These are phyloP conservation scores for Caenorhabditis latens DNA, from an alignment of 1,140 invertebrate genomes.

Conservation along the genomic window DNA sequence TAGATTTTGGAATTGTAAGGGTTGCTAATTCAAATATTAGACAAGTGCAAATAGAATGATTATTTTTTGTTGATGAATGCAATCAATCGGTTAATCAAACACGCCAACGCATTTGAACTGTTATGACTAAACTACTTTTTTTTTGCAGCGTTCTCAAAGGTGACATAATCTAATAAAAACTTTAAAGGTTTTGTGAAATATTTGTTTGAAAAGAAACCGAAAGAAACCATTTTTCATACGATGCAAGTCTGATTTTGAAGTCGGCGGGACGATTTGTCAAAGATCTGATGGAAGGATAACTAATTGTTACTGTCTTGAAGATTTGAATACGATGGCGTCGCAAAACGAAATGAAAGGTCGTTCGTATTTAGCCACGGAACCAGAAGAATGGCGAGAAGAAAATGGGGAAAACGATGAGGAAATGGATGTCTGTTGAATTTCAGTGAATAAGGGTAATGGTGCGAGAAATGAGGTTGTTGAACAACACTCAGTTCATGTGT, in stretches of 20 bases:
- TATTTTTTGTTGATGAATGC: background rate
- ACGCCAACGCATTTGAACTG: too few species aligned
- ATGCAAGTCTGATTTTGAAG: background rate
- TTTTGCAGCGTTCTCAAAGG: too few species aligned
- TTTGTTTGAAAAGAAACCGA: too few species aligned
- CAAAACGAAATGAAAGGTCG: background rate
- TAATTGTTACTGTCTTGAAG: constrained; percentile 1
- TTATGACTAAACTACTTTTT: too few species aligned
- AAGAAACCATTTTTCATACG: too few species aligned
- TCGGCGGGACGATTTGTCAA: constrained; percentile 1
- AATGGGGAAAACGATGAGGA: constrained; percentile 6
- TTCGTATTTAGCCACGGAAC: constrained; percentile 7
- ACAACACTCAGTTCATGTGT: background rate
- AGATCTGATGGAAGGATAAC: constrained; percentile 20
- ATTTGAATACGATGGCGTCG: background rate
- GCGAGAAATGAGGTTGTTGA: constrained; percentile 34
- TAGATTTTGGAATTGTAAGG: background rate
- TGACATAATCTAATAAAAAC: too few species aligned
- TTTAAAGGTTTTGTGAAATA: too few species aligned
- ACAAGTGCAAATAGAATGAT: background rate
- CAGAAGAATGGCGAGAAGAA: background rate
- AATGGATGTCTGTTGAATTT: constrained; percentile 21
- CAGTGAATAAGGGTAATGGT: constrained; percentile 52
- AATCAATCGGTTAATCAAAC: too few species aligned
- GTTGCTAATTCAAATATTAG: background rate